Base-by-base conservation (phyloP, 2,797 vertebrate genomes). In the Premnoplex brunnescens region DNA sequence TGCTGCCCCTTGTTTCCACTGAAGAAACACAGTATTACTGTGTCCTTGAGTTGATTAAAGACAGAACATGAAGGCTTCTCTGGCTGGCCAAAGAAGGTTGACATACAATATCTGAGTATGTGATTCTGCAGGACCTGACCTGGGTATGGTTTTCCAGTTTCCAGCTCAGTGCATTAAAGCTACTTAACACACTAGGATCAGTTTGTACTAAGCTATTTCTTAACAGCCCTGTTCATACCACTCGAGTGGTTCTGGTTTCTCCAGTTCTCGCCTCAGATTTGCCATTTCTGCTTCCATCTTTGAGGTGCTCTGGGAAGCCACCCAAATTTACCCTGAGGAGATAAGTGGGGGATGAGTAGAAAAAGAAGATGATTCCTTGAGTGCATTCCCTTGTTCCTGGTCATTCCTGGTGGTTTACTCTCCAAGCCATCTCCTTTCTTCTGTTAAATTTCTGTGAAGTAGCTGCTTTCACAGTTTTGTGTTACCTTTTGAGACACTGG, bases 171-270 rank as follows among this genome's bases (percentile, higher is more conserved):
- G 60, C 28, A 36, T 79, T 69, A 59, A 55, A 85, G 66, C 67
- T 69, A 1, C 58, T 75, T 86, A 37, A 46, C 0, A 4, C 19
- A 30, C 43, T 7, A 32, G 15, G 66, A 28, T 56, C 49, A 43
- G 27, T 84, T 60, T 68, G 26, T 74, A 19, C 28, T 9, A 30
- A 88, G 21, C 24, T 9, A 2, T 22, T 85, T 30, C 32, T 46
- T 46, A 28, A n/a, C 51, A 44, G 37, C 26, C 30, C 59, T 48
- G 17, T 48, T 83, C 6, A 1, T 41, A 22, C 6, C 23, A 59
- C 64, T n/a, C 0, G 0, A 44, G 46, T 0, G 0, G 24, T 17
- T 68, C 46, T 21, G 24, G 6, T 75, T 90, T 64, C 58, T 49
- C 17, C 55, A 37, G 55, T 68, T 72, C 56, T 89, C 10, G 6